These are phyloP conservation scores for Calephelis virginiensis DNA, from an alignment of 1,140 invertebrate species.

Conservation along the genomic window DNA sequence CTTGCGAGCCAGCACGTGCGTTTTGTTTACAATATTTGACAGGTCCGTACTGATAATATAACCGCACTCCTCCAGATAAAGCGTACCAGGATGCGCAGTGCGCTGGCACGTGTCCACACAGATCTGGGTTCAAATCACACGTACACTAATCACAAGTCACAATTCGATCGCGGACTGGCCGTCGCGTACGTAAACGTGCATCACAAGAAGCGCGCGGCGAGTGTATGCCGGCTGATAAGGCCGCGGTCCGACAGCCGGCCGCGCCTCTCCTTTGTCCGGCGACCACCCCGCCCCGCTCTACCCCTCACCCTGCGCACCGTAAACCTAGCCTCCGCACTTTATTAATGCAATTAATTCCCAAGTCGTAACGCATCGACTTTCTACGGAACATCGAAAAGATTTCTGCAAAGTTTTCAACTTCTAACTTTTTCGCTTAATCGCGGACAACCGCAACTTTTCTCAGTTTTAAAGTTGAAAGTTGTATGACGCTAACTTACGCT, in stretches of 20 bases:
- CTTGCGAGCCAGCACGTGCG: constrained; percentile 69
- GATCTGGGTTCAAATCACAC: constrained; percentile 46
- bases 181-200: constrained; percentile 44
- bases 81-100: constrained; percentile 48
- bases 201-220: constrained; percentile 60
- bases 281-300: constrained; percentile 32
- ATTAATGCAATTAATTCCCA: constrained; percentile 72
- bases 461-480: constrained; percentile 35
- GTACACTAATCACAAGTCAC: constrained; percentile 61
- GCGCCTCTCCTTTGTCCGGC: constrained; percentile 34
- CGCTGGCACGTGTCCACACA: constrained; percentile 50
- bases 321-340: constrained; percentile 61
- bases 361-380: constrained; percentile 55
- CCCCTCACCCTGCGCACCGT: constrained; percentile 34
- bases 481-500: not conserved
- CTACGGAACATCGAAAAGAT: constrained; percentile 42
- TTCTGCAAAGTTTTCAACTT: constrained; percentile 33
- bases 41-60: constrained; percentile 50
- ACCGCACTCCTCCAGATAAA: constrained; percentile 48
- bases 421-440: constrained; percentile 21
- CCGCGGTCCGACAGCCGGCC: constrained; percentile 54
- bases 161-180: constrained; percentile 30
- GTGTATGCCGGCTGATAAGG: constrained; percentile 67
- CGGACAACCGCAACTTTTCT: constrained; percentile 41
- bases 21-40: constrained; percentile 70